These are phyloP conservation scores for Parotia lawesii DNA, from an alignment of 2,113 vertebrate genomes.

Conservation along the genomic window DNA sequence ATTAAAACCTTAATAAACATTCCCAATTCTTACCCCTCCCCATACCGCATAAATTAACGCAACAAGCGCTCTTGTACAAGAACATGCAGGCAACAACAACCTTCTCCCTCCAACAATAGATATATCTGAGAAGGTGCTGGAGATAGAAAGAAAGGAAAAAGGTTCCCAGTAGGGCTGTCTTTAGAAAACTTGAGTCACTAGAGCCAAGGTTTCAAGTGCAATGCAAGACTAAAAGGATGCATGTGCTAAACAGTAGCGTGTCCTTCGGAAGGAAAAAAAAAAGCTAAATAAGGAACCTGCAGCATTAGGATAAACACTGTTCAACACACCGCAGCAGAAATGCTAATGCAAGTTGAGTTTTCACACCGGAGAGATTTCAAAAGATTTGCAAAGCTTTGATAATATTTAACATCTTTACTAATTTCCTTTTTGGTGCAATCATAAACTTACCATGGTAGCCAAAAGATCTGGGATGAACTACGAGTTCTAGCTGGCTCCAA, in stretches of 20 bases:
- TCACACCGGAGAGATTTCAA: constrained; percentile 35
- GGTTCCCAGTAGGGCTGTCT: neutral
- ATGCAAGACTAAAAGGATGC: neutral
- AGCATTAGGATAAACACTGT: neutral
- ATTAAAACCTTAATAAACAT: neutral
- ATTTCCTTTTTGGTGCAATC: constrained; percentile 50
- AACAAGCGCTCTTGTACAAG: neutral
- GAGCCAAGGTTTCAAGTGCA: neutral
- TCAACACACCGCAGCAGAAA: neutral
- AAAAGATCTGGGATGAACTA: constrained; percentile 59
- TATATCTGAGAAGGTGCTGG: neutral
- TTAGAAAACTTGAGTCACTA: neutral
- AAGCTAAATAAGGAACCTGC: neutral
- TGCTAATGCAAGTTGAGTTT: neutral
- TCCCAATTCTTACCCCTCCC: neutral
- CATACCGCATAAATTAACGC: neutral
- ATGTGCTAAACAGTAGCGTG: neutral
- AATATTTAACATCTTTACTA: constrained; percentile 55
- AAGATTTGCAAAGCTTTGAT: constrained; percentile 52
- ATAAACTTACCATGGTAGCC: constrained; percentile 34
- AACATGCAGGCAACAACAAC: neutral
- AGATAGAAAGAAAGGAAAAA: neutral
- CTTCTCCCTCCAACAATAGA: neutral
- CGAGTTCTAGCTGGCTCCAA: constrained; percentile 46
- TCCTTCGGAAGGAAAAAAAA: neutral